These are phyloP conservation scores for Dryomyza anilis DNA, from an alignment of 2,888 invertebrate genomes.

Conservation along the genomic window DNA sequence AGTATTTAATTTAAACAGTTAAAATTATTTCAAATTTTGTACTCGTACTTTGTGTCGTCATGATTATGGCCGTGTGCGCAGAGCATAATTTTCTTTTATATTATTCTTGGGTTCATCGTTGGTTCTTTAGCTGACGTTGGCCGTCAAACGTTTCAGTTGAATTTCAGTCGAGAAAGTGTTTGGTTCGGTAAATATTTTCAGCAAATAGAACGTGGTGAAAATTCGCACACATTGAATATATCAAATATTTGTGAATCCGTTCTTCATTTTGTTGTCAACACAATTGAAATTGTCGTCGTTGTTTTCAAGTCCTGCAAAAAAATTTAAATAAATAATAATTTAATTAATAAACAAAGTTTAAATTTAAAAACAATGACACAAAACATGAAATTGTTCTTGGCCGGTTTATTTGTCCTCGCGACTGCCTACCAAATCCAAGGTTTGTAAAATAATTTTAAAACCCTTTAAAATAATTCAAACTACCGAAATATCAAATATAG, in stretches of 20 bases:
- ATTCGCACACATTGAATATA: no score
- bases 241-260: not conserved
- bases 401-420: constrained; percentile 43
- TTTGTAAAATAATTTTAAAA: constrained; percentile 20
- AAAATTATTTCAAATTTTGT: no score
- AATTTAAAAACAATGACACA: constrained; percentile 43
- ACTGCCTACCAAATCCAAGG: constrained; percentile 44
- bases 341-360: no score
- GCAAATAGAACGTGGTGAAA: not conserved
- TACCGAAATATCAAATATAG: no score
- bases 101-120: no score
- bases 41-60: constrained; percentile 1
- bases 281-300: no score
- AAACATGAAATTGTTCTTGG: constrained; percentile 42
- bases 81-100: constrained; percentile 8
- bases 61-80: constrained; percentile 4
- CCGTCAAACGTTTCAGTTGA: constrained; percentile 36
- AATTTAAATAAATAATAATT: no score
- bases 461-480: no score
- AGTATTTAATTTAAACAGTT: no score
- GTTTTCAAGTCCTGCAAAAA: no score
- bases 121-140: constrained; percentile 34
- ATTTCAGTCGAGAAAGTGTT: constrained; percentile 39
- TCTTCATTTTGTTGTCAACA: no score
- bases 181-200: constrained; percentile 29